phyloP scores from a whole-genome alignment of 2,113 vertebrate genomes.

The Petroica traversi region DNA sequence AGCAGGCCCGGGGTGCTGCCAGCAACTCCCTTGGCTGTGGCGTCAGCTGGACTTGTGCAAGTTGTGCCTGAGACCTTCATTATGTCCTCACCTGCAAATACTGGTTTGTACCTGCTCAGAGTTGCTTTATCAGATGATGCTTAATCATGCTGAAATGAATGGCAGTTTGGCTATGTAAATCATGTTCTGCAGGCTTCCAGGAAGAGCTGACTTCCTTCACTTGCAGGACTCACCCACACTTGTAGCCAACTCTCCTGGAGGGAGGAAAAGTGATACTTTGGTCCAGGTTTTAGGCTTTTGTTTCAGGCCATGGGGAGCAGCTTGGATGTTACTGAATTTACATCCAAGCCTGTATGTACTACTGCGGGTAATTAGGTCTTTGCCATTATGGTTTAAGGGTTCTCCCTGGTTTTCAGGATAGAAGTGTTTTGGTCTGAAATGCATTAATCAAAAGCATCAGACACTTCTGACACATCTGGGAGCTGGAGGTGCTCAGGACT shows the following conservation, averaged over 20 bases:
- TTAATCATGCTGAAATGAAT: constrained; percentile 9
- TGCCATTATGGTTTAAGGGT: neutral
- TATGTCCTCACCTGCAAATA: constrained; percentile 1
- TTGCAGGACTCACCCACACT: accelerated
- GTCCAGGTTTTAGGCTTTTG: neutral
- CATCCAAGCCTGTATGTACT: neutral
- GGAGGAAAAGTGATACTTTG: neutral
- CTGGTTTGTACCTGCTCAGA: constrained; percentile 33
- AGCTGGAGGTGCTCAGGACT: neutral
- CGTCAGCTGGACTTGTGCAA: neutral
- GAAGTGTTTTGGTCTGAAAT: neutral
- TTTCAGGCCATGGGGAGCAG: accelerated
- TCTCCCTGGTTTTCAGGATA: neutral
- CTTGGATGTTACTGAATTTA: neutral
- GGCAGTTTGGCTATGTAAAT: constrained; percentile 20
- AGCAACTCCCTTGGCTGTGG: neutral
- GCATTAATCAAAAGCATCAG: neutral
- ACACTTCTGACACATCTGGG: neutral
- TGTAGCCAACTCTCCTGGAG: neutral
- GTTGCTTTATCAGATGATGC: constrained; percentile 26
- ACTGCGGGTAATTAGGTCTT: neutral
- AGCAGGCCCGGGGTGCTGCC: neutral
- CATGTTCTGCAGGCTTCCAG: neutral
- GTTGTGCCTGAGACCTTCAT: neutral
- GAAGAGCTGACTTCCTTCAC: neutral